Evolutionary conservation across 1,140 invertebrate genomes (phyloP).

Genomic region (Anagrus nilaparvatae): DNA sequence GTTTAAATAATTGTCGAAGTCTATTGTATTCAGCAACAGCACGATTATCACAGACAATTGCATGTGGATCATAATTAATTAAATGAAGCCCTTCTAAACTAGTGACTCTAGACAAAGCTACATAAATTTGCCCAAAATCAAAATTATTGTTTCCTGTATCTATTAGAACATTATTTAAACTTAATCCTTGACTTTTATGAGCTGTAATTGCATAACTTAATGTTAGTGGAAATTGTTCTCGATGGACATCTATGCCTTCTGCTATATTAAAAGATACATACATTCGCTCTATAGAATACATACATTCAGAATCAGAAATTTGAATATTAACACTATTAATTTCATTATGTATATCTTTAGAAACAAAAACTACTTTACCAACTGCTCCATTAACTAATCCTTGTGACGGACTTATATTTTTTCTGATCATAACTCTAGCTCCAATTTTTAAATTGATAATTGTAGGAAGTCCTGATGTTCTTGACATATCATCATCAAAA

Average conservation of each 20-base stretch:
- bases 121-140: constrained; percentile 2
- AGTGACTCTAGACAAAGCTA: background rate
- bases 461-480: constrained; percentile 12
- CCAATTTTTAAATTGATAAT: constrained; percentile 24
- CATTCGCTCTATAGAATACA: constrained; percentile 9
- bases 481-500: too few species aligned
- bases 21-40: constrained; percentile 1
- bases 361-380: constrained; percentile 17
- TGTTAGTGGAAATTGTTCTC: constrained; percentile 24
- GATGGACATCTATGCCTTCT: constrained; percentile 16
- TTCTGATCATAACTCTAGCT: constrained; percentile 26
- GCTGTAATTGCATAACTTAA: constrained; percentile 25
- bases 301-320: background rate
- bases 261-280: constrained; percentile 16
- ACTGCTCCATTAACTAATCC: constrained; percentile 26
- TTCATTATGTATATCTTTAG: background rate
- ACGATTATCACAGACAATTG: too few species aligned
- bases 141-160: constrained; percentile 18
- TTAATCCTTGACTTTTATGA: constrained; percentile 26
- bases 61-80: background rate
- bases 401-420: constrained; percentile 26
- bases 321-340: background rate
- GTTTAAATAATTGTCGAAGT: constrained; percentile 13
- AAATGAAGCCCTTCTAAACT: constrained; percentile 1
- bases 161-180: constrained; percentile 16